Base-by-base conservation (phyloP, 1,140 invertebrate genomes). In the Macrosteles quadrilineatus region DNA sequence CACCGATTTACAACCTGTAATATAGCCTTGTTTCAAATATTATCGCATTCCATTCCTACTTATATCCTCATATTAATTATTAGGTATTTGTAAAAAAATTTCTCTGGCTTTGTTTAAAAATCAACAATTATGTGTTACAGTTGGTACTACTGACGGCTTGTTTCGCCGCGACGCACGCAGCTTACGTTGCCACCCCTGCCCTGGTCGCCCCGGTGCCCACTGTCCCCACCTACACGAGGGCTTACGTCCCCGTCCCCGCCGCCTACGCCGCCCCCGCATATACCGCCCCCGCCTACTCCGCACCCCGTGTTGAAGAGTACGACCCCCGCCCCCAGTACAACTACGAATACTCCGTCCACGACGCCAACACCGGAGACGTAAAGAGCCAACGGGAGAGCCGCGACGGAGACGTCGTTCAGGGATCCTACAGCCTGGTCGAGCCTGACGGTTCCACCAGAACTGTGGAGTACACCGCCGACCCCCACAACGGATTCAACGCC, bases 131-230 rank as follows among this genome's bases (percentile, higher is more conserved):
- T 50, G 14, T 3, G 4, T 4, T 19, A 17, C 47, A 6, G 47
- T 50, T 50, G 47, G n/a, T 67, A 25, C 3, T 53, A 1, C 11
- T 43, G 9, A 4, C 45, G 12, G 68, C 32, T n/a, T 21, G 29
- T 1, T 27, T 71, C 0, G 29, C 69, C 2, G 40, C 43, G 21
- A 19, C 25, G 11, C 68, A 67, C 17, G 59, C 71, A 14, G 70
- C 67, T 2, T 64, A 69, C 57, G n/a, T 30, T n/a, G 55, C 21
- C 57, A 80, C 81, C 74, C 77, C 81, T 30, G 79, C 83, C 71
- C 69, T 72, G 36, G 74, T 36, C 32, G 14, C 32, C 4, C 32
- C 75, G 23, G 74, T 74, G 25, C 68, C 73, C 1, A 63, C 72
- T 65, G 71, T 65, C 69, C 80, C 72, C 45, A 73, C 55, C 45